Evolutionary conservation across 1,140 invertebrate species (phyloP), one percentile per base, ranked within the genome.

Genomic region (Oedothorax gibbosus): DNA sequence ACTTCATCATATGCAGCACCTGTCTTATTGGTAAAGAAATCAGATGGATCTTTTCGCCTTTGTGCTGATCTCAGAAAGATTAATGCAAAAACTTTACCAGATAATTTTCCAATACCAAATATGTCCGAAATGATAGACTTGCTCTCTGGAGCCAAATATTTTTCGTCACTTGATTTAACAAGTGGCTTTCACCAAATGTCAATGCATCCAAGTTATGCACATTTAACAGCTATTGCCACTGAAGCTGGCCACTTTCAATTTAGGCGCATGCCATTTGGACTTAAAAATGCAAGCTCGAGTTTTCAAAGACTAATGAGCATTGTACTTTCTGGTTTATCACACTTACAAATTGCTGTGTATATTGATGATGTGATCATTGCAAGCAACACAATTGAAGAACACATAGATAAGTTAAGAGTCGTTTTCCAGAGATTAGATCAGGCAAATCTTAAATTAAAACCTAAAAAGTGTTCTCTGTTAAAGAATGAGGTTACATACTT

Each of bases 1-100:
- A 88, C 88, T 11, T 88, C 88, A 69, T 75, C 89, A 35, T 92
- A 91, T 90, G 87, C 91, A 14, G 90, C 87, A 2, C 89, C 89
- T 3, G 64, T 89, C 9, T 60, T 88, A 21, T 50, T 89, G 10
- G 86, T 90, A n/a, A 86, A 21, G 18, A 90, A 89, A 66, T 87
- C 87, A n/a, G 80, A 87, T n/a, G 87, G 84, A 4, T 75, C 68
- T 3, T 87, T 84, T 2, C 57, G 88, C 15, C 87, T 91, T 81
- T 89, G 87, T 50, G 87, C 90, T 0, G 90, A 91, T 82, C 64
- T 53, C 72, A 64, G 90, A 10, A 35, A 73, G 18, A 76, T 91
- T 8, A 91, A 90, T 84, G 15, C 53, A 0, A 81, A 87, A 9
- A 20, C 50, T n/a, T 21, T 76, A 10, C 54, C 56, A 8, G 72